Percentiles rank a stretch among this genome's conserved stretches.
These are phyloP conservation scores for Shinisaurus crocodilurus DNA, from an alignment of 2,113 vertebrate genomes.

Conservation along the genomic window DNA sequence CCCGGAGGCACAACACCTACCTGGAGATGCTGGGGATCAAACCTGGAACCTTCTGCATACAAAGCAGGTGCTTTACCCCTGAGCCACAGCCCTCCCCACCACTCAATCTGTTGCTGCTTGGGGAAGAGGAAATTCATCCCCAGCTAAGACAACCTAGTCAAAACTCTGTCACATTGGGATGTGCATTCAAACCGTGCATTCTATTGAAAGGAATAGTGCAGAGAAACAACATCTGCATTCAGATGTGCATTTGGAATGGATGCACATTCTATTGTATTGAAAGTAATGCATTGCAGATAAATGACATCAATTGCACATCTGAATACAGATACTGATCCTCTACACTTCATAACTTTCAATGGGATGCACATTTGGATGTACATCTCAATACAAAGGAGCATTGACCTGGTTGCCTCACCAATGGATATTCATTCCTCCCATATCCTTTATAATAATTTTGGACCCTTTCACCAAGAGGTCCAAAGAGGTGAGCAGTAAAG, in stretches of 20 bases:
- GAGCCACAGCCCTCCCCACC: too few species aligned
- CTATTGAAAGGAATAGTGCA: background rate
- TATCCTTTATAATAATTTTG: background rate
- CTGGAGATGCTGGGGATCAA: too few species aligned
- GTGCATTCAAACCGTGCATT: background rate
- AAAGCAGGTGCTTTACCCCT: too few species aligned
- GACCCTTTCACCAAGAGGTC: background rate
- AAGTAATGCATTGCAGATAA: background rate
- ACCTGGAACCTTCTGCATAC: too few species aligned
- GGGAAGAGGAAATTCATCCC: background rate
- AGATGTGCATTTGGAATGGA: background rate
- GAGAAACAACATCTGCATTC: background rate
- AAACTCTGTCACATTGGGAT: background rate
- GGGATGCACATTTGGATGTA: background rate
- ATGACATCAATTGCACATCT: too few species aligned
- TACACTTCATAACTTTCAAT: too few species aligned
- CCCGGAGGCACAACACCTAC: too few species aligned
- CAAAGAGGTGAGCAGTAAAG: background rate
- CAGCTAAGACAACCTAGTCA: too few species aligned
- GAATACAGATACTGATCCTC: too few species aligned
- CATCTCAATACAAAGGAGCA: background rate
- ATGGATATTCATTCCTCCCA: background rate
- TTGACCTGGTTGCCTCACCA: background rate
- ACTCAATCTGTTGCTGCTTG: background rate
- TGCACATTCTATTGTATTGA: background rate